These are phyloP conservation scores for Entelurus aequoreus DNA, from an alignment of 2,113 vertebrate genomes.

Conservation along the genomic window DNA sequence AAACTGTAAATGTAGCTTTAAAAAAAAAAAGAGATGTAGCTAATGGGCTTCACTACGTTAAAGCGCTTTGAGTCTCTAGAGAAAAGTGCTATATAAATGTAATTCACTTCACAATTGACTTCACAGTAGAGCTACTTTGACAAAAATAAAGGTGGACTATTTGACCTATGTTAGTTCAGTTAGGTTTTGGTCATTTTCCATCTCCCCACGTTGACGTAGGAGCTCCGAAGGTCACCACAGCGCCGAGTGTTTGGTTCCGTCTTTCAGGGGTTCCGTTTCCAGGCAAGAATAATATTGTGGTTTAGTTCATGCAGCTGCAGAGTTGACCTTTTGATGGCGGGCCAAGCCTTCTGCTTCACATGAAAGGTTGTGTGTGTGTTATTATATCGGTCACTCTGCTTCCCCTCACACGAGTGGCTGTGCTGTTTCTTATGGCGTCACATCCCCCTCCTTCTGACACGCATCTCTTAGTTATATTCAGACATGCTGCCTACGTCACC, in stretches of 20 bases:
- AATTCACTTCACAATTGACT: too few species aligned
- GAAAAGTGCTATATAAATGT: too few species aligned
- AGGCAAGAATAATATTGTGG: background rate
- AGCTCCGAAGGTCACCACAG: constrained; percentile 10
- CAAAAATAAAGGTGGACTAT: too few species aligned
- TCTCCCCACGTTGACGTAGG: constrained; percentile 8
- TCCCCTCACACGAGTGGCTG: background rate
- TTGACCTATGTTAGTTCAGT: background rate
- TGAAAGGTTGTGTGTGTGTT: background rate
- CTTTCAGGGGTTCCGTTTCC: background rate
- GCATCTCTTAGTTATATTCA: constrained; percentile 29
- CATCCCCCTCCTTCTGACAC: constrained; percentile 22
- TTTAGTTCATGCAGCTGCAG: constrained; percentile 2
- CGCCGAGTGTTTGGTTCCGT: background rate
- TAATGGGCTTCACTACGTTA: too few species aligned
- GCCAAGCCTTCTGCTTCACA: background rate
- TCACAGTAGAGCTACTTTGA: too few species aligned
- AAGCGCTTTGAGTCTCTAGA: too few species aligned
- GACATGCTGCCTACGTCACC: constrained; percentile 12
- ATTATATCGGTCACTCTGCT: background rate
- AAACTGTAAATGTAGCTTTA: too few species aligned
- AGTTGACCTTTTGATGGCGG: background rate
- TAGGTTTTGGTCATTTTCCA: constrained; percentile 27
- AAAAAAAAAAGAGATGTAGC: too few species aligned
- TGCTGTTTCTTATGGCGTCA: constrained; percentile 1